phyloP scores from a whole-genome alignment of 1,140 invertebrate genomes.

The Pogonomyrmex californicus region DNA sequence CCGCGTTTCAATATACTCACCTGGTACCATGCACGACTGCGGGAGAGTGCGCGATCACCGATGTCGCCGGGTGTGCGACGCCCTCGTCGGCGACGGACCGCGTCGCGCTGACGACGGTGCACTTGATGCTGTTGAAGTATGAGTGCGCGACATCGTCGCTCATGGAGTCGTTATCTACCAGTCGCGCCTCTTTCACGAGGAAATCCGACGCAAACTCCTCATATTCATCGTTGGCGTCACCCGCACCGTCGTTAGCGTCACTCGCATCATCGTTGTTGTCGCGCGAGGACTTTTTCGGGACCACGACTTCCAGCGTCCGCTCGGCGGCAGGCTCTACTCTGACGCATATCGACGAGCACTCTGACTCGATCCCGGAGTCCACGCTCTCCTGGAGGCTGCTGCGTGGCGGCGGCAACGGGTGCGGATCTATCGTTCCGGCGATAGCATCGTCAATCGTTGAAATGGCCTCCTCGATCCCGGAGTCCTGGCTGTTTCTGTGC shows the following conservation, averaged over 20 bases:
- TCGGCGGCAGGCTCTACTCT: conserved; percentile 57
- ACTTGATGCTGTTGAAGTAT: conserved; percentile 67
- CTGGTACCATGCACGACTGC: conserved; percentile 60
- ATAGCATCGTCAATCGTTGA: conserved; percentile 60
- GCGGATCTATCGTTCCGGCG: conserved; percentile 26
- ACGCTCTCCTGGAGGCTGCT: conserved; percentile 75
- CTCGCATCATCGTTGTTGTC: not conserved
- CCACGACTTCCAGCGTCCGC: conserved; percentile 10
- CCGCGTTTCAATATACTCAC: conserved; percentile 59
- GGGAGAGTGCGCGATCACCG: conserved; percentile 33
- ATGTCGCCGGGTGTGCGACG: conserved; percentile 1
- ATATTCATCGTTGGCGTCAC: conserved; percentile 44
- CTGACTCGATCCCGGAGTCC: conserved; percentile 77
- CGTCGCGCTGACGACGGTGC: conserved; percentile 55
- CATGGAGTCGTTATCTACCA: conserved; percentile 49
- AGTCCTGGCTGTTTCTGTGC: conserved; percentile 74
- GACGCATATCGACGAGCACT: conserved; percentile 76
- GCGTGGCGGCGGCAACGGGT: conserved; percentile 20
- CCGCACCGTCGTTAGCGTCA: not conserved
- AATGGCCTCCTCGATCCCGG: conserved; percentile 70
- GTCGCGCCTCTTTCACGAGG: conserved; percentile 40
- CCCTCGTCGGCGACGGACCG: conserved; percentile 61
- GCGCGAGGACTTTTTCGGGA: conserved; percentile 15
- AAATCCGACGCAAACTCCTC: conserved; percentile 63
- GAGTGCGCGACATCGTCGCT: conserved; percentile 47